Conservation (phyloP, 2,113 vertebrate genomes). For the Gadus chalcogrammus region DNA sequence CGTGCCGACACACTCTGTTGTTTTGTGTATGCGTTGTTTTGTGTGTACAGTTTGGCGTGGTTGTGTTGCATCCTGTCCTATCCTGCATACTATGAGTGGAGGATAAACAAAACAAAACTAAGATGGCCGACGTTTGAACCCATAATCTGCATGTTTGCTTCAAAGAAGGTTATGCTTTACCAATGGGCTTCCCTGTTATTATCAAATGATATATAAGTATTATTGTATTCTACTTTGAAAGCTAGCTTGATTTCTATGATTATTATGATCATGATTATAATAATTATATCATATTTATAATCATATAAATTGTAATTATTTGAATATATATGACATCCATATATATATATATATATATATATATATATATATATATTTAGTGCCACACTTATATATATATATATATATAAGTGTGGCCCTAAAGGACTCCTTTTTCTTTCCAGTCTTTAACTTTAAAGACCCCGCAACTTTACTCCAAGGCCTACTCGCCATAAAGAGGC, state of each 20-base stretch:
- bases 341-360: not conserved
- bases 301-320: not conserved
- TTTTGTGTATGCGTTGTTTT: no score
- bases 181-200: no score
- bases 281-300: not conserved
- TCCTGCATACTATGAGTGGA: not conserved
- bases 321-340: not conserved
- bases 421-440: not conserved
- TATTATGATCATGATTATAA: no score
- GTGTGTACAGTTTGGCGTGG: not conserved
- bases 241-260: no score
- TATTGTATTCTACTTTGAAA: no score
- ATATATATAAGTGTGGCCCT: not conserved
- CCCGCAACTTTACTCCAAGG: not conserved
- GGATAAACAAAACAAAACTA: constrained; percentile 17
- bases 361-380: not conserved
- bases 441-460: not conserved
- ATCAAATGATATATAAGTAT: no score
- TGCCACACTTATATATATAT: not conserved
- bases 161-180: no score
- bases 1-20: not conserved
- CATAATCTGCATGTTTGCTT: no score
- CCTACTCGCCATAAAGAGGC: no score
- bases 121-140: constrained; percentile 18
- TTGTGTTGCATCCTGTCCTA: constrained; percentile 10